These are phyloP conservation scores for Amblyjoppa fuscipennis DNA, from an alignment of 2,888 invertebrate species.

Conservation along the genomic window DNA sequence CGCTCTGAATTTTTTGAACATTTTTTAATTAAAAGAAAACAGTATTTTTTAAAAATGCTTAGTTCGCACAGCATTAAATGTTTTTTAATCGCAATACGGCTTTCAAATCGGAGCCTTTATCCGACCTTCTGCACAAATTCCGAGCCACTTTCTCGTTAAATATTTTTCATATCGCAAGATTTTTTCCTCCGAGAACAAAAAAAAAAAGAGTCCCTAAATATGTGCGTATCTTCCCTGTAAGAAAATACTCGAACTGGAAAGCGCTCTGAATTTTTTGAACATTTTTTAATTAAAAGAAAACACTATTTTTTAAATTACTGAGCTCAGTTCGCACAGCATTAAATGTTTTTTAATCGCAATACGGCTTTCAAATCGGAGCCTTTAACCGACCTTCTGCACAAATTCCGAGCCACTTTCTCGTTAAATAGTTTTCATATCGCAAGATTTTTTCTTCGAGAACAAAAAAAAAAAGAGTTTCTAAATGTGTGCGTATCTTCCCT, in stretches of 20 bases:
- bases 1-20: too few relatives aligned
- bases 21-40: not conserved
- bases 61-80: too few relatives aligned
- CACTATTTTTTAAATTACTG: too few relatives aligned
- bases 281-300: too few relatives aligned
- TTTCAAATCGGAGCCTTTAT: too few relatives aligned
- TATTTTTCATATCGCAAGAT: not conserved
- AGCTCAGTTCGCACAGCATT: too few relatives aligned
- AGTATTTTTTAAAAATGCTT: too few relatives aligned
- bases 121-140: not conserved
- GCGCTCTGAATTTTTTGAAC: too few relatives aligned
- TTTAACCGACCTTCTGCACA: not conserved
- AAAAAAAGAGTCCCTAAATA: not conserved
- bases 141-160: not conserved
- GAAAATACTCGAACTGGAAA: slow-evolving; percentile 9
- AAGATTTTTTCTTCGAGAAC: not conserved
- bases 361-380: too few relatives aligned
- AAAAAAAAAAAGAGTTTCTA: not conserved
- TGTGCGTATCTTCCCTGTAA: not conserved
- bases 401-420: not conserved
- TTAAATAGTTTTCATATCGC: not conserved
- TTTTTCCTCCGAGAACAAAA: not conserved
- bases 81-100: too few relatives aligned
- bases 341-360: too few relatives aligned
- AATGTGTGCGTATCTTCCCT: not conserved